phyloP scores from a whole-genome alignment of 2,113 vertebrate genomes.

The Bubo bubo region DNA sequence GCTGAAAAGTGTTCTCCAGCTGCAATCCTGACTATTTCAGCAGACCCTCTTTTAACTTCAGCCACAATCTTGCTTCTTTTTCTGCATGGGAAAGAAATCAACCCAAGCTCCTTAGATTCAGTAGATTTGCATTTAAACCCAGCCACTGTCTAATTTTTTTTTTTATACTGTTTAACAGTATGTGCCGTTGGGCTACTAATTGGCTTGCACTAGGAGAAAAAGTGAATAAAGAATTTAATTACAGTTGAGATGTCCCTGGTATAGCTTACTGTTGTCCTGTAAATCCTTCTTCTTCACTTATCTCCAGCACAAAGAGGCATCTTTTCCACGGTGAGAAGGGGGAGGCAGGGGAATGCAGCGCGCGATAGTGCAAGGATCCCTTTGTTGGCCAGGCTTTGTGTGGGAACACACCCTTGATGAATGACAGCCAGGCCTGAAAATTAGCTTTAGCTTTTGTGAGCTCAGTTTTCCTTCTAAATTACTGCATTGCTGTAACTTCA shows the following conservation, averaged over 20 bases:
- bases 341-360: not conserved
- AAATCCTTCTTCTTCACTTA: constrained; percentile 40
- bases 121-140: not conserved
- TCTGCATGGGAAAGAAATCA: not conserved
- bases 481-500: constrained; percentile 40
- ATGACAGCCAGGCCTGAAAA: constrained; percentile 53
- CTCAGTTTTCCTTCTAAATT: constrained; percentile 49
- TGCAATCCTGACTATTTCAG: not conserved
- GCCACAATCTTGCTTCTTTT: not conserved
- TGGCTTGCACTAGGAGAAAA: not conserved
- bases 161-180: not conserved
- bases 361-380: not conserved
- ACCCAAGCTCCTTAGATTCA: not conserved
- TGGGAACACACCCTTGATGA: not conserved
- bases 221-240: constrained; percentile 25
- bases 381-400: constrained; percentile 31
- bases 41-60: not conserved
- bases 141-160: not conserved
- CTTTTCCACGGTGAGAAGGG: not conserved
- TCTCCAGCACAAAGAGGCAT: constrained; percentile 39
- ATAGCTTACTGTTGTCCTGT: constrained; percentile 12
- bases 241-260: not conserved
- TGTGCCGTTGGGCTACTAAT: not conserved
- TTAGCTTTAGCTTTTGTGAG: not conserved
- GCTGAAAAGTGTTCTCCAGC: not conserved